Evolutionary conservation across 2,888 invertebrate genomes (phyloP), one percentile per base, ranked within the genome.

Genomic region (Rhogogaster chlorosoma): DNA sequence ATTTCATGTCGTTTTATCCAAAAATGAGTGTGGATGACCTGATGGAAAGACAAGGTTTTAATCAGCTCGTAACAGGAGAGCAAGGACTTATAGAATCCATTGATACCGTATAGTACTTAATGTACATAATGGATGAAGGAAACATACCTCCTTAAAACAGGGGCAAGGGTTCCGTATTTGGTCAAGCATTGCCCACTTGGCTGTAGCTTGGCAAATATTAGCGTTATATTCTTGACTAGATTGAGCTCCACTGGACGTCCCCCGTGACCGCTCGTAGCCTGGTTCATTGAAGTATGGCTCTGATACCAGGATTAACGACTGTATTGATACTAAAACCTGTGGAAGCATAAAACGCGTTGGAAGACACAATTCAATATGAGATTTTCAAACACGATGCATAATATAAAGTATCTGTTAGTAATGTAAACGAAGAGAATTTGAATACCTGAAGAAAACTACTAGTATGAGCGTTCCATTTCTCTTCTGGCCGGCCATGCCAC

Each of bases 241-340:
- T 93, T 97, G 97, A 89, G 96, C 97, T 88, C 98, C 99, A 32
- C 97, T 96, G 86, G 97, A 96, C 57, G 98, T 98, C 87, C 98
- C 98, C 86, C 98, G 96, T 89, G 97, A 97, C 89, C 98, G 95
- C 94, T 98, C 98, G 94, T 98, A 98, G 84, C 98, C 98, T 29
- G 98, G 98, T 94, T 98, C 98, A 94, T 98, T 98, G 94, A 98
- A 98, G 94, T 98, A 98, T 84, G 98, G 98, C 94, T 98, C 98
- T 84, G 98, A 97, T 82, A 98, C 98, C 90, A 98, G 95, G 93
- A 98, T 98, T 90, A 98, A 94, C 71, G 98, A 98, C 94, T 98
- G 98, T 92, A 98, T 98, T 22, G 98, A 98, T 64, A 98, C 98
- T 91, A 98, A 95, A 87, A 98, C 98, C 96, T 97, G 91, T 67